Evolutionary conservation across 2,113 vertebrate species (phyloP).

Genomic region (Oryctolagus cuniculus): mOryCun1.1 NC_091432.1:87496001-87496500

Average conservation of each 20-base stretch:
- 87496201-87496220: neutral
- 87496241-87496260: neutral
- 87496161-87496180: neutral
- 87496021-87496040: too few relatives aligned
- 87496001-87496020: too few relatives aligned
- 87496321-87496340: neutral
- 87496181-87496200: neutral
- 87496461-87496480: neutral
- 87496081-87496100: too few relatives aligned
- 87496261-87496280: neutral
- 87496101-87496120: neutral
- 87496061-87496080: too few relatives aligned
- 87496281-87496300: neutral
- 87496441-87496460: neutral
- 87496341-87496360: neutral
- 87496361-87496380: neutral
- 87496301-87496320: neutral
- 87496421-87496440: neutral
- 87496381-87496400: neutral
- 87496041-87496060: too few relatives aligned
- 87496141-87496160: neutral
- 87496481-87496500: neutral
- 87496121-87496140: neutral
- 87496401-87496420: neutral
- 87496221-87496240: neutral